phyloP scores from a whole-genome alignment of 1,140 invertebrate genomes.

The Lamellibrachia luymesi region DNA sequence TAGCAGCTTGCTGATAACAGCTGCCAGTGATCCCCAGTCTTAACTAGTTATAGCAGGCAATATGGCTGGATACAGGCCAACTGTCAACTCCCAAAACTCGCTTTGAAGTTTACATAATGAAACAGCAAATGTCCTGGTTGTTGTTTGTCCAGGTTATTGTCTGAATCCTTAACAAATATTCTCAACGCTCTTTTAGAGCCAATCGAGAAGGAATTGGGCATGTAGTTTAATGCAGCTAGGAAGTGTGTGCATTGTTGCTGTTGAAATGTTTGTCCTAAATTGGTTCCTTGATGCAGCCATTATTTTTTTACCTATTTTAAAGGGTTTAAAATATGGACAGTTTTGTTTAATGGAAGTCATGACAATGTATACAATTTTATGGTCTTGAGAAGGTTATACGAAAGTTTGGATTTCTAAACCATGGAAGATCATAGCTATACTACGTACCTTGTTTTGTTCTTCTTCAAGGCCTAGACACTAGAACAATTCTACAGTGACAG shows the following conservation, averaged over 20 bases:
- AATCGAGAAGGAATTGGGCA: too few species aligned
- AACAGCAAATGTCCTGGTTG: neutral
- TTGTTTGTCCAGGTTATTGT: neutral
- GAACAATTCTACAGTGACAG: too few species aligned
- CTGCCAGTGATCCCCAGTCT: neutral
- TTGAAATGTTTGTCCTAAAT: neutral
- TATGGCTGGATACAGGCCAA: neutral
- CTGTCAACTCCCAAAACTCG: neutral
- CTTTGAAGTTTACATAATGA: neutral
- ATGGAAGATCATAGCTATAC: neutral
- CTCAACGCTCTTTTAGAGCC: too few species aligned
- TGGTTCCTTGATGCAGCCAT: neutral
- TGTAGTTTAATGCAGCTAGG: too few species aligned
- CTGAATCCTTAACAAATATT: too few species aligned
- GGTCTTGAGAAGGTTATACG: neutral
- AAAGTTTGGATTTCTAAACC: neutral
- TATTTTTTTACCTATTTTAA: neutral
- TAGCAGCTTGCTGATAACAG: neutral
- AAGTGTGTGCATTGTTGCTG: neutral
- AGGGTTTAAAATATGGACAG: neutral
- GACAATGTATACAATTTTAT: neutral
- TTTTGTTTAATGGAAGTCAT: neutral
- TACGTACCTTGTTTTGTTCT: too few species aligned
- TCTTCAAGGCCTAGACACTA: too few species aligned
- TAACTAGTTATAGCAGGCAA: neutral